Percentiles rank a stretch among this genome's conserved stretches.
Conservation (phyloP, 2,888 invertebrate species). For the Poecilobothrus nobilitatus region DNA sequence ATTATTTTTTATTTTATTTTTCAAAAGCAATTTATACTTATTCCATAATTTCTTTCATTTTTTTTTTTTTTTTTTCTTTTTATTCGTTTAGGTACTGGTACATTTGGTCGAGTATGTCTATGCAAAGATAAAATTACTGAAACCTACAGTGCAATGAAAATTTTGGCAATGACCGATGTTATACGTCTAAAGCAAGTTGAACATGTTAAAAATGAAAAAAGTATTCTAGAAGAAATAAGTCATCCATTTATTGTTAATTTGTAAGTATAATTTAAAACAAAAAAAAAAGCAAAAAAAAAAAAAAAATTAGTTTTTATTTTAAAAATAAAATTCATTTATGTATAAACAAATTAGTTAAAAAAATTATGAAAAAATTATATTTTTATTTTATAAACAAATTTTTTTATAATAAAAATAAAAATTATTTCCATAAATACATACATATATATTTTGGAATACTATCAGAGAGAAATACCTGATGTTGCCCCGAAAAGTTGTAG, state of each 20-base stretch:
- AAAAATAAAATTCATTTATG: background rate
- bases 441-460: too few relatives aligned
- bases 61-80: constrained; percentile 24
- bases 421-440: too few relatives aligned
- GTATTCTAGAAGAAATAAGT: constrained; percentile 77
- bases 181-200: constrained; percentile 92
- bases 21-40: too few relatives aligned
- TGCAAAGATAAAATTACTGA: constrained; percentile 74
- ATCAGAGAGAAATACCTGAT: too few relatives aligned
- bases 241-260: constrained; percentile 95
- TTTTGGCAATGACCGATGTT: constrained; percentile 86
- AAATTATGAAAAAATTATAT: too few relatives aligned
- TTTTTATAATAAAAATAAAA: too few relatives aligned
- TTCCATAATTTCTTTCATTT: too few relatives aligned
- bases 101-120: constrained; percentile 90
- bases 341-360: too few relatives aligned
- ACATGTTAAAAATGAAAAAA: constrained; percentile 95
- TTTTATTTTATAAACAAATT: too few relatives aligned
- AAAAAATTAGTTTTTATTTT: constrained; percentile 13
- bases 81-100: constrained; percentile 72
- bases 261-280: constrained; percentile 50
- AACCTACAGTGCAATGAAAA: constrained; percentile 87
- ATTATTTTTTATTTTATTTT: too few relatives aligned
- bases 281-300: constrained; percentile 5
- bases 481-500: too few relatives aligned